Evolutionary conservation across 2,113 vertebrate genomes (phyloP), one percentile per base, ranked within the genome.

Genomic region (Apteryx owenii): DNA sequence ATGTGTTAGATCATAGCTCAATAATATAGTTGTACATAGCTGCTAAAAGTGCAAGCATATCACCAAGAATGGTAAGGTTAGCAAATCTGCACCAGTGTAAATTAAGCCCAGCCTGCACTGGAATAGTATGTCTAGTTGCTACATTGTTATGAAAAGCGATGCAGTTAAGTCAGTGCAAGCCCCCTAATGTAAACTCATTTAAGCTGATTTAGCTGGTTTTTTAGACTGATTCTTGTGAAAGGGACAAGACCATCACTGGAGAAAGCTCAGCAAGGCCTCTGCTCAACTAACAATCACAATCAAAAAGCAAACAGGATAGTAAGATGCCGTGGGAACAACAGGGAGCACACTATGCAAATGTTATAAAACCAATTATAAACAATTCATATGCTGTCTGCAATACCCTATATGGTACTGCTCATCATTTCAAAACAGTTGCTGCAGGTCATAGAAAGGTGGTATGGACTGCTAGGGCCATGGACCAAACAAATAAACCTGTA

Each of bases 341-440:
- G n/a, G 51, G 61, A 64, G 61, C 46, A 5, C 0, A 0, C 26
- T 71, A 69, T 84, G 73, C 60, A 9, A 44, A 66, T 71, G 21
- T 2, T 84, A 33, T 68, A 60, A 93, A 71, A 70, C 73, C 42
- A 0, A 21, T 38, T 42, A 23, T 81, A 75, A 48, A 19, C 46
- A 48, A 48, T 1, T 65, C 0, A 0, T 23, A 7, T 79, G 61
- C 65, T 36, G 16, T 60, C 50, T 19, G 60, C 31, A 38, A 89
- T 60, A 29, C 25, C 18, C 33, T 5, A 0, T 11, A 85, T 69
- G 54, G 10, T n/a, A 65, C 0, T 0, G 80, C 65, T 85, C 48
- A 21, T 83, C 53, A 8, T 5, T 38, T 62, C 42, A 72, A 68
- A 90, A 58, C 71, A 62, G 61, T 22, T 36, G n/a, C 61, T 5